Evolutionary conservation across 2,797 vertebrate species (phyloP).

Genomic region (Dromococcyx pavoninus): DNA sequence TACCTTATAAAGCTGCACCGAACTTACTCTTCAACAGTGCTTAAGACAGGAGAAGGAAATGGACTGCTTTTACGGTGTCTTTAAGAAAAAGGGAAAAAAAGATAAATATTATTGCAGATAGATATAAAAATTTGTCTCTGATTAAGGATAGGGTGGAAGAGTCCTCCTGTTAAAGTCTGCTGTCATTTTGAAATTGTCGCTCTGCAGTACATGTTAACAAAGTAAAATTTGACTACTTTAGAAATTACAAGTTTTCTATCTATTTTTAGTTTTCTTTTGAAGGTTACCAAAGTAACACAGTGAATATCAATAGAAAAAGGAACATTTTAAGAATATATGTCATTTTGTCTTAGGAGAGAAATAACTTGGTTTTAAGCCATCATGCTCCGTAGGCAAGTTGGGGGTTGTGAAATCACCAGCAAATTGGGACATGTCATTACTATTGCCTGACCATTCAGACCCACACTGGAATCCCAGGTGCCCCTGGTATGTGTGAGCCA

Average conservation of each 20-base stretch:
- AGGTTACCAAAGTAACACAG: not conserved
- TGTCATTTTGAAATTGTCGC: not conserved
- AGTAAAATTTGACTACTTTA: not conserved
- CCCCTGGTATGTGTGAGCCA: not conserved
- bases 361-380: not conserved
- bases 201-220: not conserved
- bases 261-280: not conserved
- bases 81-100: not conserved
- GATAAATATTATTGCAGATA: not conserved
- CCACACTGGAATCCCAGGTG: not conserved
- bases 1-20: not conserved
- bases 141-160: not conserved
- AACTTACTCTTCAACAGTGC: not conserved
- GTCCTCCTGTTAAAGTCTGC: not conserved
- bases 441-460: not conserved
- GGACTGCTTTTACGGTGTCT: not conserved
- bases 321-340: not conserved
- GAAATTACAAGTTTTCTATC: not conserved
- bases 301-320: not conserved
- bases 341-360: not conserved
- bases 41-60: not conserved
- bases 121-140: not conserved
- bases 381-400: rapidly evolving
- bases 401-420: not conserved
- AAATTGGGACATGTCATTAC: rapidly evolving